A percentile compares a stretch with the other conserved stretches of the same genome.
These are phyloP conservation scores for Aphyosemion australe DNA, from an alignment of 2,113 vertebrate species.

Conservation along the genomic window DNA sequence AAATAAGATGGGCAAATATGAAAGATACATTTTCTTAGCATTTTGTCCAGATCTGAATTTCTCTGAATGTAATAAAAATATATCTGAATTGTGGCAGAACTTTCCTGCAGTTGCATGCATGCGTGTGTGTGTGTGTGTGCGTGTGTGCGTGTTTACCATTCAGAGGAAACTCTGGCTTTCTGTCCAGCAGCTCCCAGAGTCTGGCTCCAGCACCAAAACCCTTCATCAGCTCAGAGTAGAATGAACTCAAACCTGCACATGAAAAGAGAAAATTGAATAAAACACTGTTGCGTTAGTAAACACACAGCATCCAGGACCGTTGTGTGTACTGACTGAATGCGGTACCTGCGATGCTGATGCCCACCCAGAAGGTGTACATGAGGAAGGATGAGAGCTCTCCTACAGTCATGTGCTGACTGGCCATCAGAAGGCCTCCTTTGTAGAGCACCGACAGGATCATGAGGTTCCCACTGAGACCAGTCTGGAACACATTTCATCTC, in stretches of 20 bases:
- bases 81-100: too few relatives aligned
- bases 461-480: conserved; percentile 93
- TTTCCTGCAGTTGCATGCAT: too few relatives aligned
- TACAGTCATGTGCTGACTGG: conserved; percentile 91
- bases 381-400: conserved; percentile 96
- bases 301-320: not conserved
- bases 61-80: too few relatives aligned
- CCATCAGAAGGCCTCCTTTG: conserved; percentile 93
- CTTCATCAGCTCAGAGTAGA: conserved; percentile 98
- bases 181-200: conserved; percentile 93
- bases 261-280: not conserved
- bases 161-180: conserved; percentile 87
- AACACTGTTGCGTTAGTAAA: not conserved
- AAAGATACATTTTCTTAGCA: too few relatives aligned
- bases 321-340: not conserved
- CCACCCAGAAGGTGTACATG: conserved; percentile 98
- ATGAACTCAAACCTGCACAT: conserved; percentile 89
- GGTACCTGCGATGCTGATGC: conserved; percentile 93
- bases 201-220: conserved; percentile 93
- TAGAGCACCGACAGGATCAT: conserved; percentile 94
- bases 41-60: too few relatives aligned
- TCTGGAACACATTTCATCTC: conserved; percentile 69
- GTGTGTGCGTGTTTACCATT: conserved; percentile 78
- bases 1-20: too few relatives aligned
- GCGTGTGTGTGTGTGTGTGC: too few relatives aligned